phyloP scores from a whole-genome alignment of 2,888 invertebrate species.

The Pollenia labialis region DNA sequence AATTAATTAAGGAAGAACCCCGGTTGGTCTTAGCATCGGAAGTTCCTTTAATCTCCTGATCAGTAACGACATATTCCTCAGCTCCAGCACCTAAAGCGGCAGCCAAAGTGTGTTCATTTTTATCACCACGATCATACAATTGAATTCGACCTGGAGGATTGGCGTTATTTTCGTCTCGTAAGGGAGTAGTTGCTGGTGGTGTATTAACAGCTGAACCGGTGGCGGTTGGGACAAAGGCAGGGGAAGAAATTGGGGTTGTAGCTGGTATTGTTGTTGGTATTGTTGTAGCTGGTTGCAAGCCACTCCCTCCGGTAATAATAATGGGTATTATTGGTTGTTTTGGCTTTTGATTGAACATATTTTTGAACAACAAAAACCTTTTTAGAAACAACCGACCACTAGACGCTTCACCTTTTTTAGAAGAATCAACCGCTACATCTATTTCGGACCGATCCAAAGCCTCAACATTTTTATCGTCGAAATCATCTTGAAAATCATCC shows the following conservation, averaged over 20 bases:
- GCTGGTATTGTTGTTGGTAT: neutral
- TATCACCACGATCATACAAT: slow-evolving; percentile 62
- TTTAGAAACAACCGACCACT: slow-evolving; percentile 81
- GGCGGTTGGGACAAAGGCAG: too few relatives aligned
- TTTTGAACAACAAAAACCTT: slow-evolving; percentile 80
- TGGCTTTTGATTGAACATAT: slow-evolving; percentile 77
- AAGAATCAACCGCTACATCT: neutral
- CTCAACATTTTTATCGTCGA: slow-evolving; percentile 31
- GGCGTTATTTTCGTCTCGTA: too few relatives aligned
- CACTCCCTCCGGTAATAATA: slow-evolving; percentile 77
- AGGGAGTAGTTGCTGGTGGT: neutral
- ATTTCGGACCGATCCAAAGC: neutral
- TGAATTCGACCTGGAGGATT: slow-evolving; percentile 67
- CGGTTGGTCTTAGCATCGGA: slow-evolving; percentile 76
- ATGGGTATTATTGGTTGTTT: slow-evolving; percentile 80
- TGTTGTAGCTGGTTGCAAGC: neutral
- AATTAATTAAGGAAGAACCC: slow-evolving; percentile 75
- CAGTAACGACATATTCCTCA: slow-evolving; percentile 79
- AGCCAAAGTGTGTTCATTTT: slow-evolving; percentile 76
- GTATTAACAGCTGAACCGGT: neutral
- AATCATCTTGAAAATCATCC: slow-evolving; percentile 4
- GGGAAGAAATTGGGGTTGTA: too few relatives aligned
- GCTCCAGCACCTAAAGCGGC: slow-evolving; percentile 77
- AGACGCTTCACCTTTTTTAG: slow-evolving; percentile 77
- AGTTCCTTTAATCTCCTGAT: slow-evolving; percentile 75